A percentile compares a stretch with the other conserved stretches of the same genome.
Conservation (phyloP, 2,888 invertebrate genomes). For the Psylliodes chrysocephalus region DNA sequence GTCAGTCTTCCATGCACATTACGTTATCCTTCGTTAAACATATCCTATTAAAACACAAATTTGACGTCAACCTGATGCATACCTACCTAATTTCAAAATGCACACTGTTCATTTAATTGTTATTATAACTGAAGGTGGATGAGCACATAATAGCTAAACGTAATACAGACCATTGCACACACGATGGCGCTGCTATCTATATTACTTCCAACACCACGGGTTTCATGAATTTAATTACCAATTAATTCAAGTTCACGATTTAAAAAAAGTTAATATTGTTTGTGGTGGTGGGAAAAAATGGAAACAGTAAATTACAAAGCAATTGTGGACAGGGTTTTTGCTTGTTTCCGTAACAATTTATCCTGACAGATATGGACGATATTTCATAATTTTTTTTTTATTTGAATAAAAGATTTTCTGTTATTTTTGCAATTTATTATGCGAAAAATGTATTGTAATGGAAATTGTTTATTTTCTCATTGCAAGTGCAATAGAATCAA, state of each 20-base stretch:
- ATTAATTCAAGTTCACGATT: conserved; percentile 1
- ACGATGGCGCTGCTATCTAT: conserved; percentile 1
- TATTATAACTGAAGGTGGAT: neutral
- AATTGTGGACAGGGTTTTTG: neutral
- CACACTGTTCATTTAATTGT: conserved; percentile 1
- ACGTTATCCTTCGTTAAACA: too few species aligned
- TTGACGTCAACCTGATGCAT: neutral
- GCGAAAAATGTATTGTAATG: too few species aligned
- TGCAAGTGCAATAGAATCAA: too few species aligned
- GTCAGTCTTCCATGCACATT: too few species aligned
- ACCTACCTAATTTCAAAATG: neutral
- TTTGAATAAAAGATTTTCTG: neutral
- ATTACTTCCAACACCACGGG: conserved; percentile 2
- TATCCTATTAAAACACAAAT: too few species aligned
- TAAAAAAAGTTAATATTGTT: conserved; percentile 1
- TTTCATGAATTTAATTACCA: neutral
- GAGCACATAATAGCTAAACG: neutral
- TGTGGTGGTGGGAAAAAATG: conserved; percentile 2
- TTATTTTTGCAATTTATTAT: too few species aligned
- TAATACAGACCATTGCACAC: conserved; percentile 1
- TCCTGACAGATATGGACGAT: neutral
- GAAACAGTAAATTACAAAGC: neutral
- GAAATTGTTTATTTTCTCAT: too few species aligned
- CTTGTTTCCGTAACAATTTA: neutral
- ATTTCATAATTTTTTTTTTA: neutral